phyloP scores from a whole-genome alignment of 2,797 vertebrate genomes.

The Anisognathus igniventris region DNA sequence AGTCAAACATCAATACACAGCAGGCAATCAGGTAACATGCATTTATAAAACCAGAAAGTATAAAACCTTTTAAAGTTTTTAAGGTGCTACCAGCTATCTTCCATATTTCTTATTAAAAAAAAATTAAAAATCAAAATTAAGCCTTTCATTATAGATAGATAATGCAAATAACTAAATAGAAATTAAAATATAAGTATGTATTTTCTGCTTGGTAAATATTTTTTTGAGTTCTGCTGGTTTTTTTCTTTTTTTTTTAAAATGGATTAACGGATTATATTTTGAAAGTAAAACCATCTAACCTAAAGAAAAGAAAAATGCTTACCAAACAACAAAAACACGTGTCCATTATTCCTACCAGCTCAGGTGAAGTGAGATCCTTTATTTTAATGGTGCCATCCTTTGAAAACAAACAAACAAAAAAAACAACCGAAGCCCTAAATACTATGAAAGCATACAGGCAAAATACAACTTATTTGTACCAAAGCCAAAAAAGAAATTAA shows the following conservation, averaged over 20 bases:
- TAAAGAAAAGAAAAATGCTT: constrained; percentile 58
- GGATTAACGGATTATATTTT: background rate
- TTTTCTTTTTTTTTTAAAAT: background rate
- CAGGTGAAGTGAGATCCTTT: constrained; percentile 91
- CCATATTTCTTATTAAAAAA: background rate
- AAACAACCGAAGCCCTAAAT: background rate
- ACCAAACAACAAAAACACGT: constrained; percentile 98
- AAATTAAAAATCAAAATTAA: background rate
- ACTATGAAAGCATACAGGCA: background rate
- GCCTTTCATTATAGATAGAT: background rate
- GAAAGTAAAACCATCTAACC: background rate
- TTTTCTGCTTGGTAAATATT: background rate
- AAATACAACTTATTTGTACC: background rate
- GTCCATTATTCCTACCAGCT: constrained; percentile 96
- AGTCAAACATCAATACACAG: background rate
- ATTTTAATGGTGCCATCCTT: constrained; percentile 95
- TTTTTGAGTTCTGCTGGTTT: background rate
- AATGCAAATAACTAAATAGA: background rate
- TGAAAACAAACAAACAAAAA: background rate
- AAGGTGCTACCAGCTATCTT: background rate
- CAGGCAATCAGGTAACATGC: background rate
- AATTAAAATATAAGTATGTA: background rate
- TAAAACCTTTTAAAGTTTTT: background rate
- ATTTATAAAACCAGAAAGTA: background rate
- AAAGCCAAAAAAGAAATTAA: background rate